Base-by-base conservation (phyloP, 1,140 invertebrate species). In the Trichonephila clavata region DNA sequence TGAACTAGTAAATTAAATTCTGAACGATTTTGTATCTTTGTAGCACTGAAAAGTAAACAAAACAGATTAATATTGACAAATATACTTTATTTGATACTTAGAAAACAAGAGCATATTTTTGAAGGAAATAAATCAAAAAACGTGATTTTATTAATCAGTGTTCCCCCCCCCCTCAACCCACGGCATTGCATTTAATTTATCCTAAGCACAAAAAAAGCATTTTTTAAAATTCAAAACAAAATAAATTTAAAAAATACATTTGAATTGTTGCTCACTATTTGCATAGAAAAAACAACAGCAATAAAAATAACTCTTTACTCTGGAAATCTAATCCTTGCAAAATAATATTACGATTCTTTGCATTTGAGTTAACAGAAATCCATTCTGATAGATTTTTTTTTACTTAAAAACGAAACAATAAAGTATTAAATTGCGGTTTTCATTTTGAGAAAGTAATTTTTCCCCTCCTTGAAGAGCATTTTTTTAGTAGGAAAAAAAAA, bases 281-380 rank as follows among this genome's bases (percentile, higher is more conserved):
- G 32, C 27, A 7, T 32, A 39, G 3, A 39, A 7, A 18, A 77
- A 77, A 77, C 16, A 77, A 77, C 16, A 20, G 20, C 39, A 20
- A 39, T 18, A 39, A 0, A 39, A 32, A 32, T 27, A 27, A 27
- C 14, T 77, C 16, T 18, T 6, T 6, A 8, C 4, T 39, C 14
- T 16, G 16, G 32, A 77, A 77, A 77, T 77, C 27, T 77, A 77
- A 77, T 77, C 32, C 71, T 77, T 77, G 32, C 27, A 32, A 77
- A 77, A 77, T 39, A 16, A 77, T 32, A 77, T 77, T 77, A 77
- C 71, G 32, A 32, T 77, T 77, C 14, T 77, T 77, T 32, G 71
- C 14, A 7, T 18, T 18, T 18, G 27, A 77, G 27, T 77, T 77
- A 77, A 18, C 27, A 39, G 27, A 10, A 6, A 39, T 77, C 6